Conservation (phyloP, 2,888 invertebrate species). For the Blastobasis lacticolella region DNA sequence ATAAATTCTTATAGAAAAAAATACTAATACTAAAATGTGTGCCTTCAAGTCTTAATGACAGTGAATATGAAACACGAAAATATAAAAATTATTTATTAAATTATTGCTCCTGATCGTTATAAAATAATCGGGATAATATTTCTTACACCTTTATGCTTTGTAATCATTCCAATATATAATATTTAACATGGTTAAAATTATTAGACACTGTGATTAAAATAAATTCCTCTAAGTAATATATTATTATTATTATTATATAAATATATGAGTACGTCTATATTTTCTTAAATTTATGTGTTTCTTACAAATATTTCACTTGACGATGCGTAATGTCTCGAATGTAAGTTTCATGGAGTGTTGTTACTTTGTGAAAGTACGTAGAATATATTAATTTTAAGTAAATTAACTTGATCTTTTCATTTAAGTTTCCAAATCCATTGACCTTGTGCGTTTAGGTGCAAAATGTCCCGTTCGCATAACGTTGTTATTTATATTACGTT, state of each 20-base stretch:
- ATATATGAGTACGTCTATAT: conserved; percentile 30
- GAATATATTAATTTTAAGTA: conserved; percentile 37
- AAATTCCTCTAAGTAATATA: conserved; percentile 26
- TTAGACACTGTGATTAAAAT: conserved; percentile 63
- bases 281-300: conserved; percentile 42
- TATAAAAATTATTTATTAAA: no score
- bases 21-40: conserved; percentile 10
- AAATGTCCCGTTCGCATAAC: no score
- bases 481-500: no score
- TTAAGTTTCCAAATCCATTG: no score
- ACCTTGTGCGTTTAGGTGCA: not conserved
- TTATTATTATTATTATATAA: conserved; percentile 16
- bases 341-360: conserved; percentile 55
- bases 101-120: no score
- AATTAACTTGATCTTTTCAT: not conserved
- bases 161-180: conserved; percentile 57
- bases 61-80: no score
- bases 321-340: conserved; percentile 44
- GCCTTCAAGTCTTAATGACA: conserved; percentile 11
- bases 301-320: conserved; percentile 23
- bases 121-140: no score
- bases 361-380: conserved; percentile 60
- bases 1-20: conserved; percentile 23
- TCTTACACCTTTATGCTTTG: no score
- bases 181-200: conserved; percentile 35